A percentile compares a stretch with the other conserved stretches of the same genome.
Conservation (phyloP, 2,888 invertebrate genomes). For the Marronus borbonicus region DNA sequence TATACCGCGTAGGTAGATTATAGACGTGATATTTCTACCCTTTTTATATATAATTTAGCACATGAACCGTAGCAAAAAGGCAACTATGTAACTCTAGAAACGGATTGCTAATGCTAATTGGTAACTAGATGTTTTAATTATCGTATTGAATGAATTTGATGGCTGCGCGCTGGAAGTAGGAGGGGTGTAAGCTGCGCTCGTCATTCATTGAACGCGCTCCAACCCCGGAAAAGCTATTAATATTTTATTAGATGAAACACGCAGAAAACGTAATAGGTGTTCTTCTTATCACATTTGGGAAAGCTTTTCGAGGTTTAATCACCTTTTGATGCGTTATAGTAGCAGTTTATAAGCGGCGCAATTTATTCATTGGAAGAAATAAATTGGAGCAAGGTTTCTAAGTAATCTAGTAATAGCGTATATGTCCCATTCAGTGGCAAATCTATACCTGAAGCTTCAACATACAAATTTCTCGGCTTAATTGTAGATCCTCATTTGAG, state of each 20-base stretch:
- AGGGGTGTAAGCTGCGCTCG: background rate
- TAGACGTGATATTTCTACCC: background rate
- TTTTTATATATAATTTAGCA: background rate
- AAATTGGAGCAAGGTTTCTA: too few species aligned
- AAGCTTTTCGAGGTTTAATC: too few species aligned
- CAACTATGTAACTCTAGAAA: background rate
- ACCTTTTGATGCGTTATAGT: too few species aligned
- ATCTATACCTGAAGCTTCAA: too few species aligned
- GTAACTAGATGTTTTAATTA: slow-evolving; percentile 10
- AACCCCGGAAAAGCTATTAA: slow-evolving; percentile 36
- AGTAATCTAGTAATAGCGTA: too few species aligned
- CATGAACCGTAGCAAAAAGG: background rate
- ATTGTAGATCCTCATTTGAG: too few species aligned
- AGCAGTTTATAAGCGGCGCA: too few species aligned
- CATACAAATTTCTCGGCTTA: too few species aligned
- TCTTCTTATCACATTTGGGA: too few species aligned
- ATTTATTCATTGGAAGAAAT: too few species aligned
- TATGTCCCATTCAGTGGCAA: too few species aligned
- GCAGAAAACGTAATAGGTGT: background rate
- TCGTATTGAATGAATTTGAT: slow-evolving; percentile 12
- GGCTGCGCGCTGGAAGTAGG: background rate
- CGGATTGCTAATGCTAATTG: background rate
- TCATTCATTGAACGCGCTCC: slow-evolving; percentile 18
- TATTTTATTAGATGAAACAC: slow-evolving; percentile 25
- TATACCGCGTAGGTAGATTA: background rate